Evolutionary conservation across 2,113 vertebrate species (phyloP).

Genomic region (Bothrops jararaca): DNA sequence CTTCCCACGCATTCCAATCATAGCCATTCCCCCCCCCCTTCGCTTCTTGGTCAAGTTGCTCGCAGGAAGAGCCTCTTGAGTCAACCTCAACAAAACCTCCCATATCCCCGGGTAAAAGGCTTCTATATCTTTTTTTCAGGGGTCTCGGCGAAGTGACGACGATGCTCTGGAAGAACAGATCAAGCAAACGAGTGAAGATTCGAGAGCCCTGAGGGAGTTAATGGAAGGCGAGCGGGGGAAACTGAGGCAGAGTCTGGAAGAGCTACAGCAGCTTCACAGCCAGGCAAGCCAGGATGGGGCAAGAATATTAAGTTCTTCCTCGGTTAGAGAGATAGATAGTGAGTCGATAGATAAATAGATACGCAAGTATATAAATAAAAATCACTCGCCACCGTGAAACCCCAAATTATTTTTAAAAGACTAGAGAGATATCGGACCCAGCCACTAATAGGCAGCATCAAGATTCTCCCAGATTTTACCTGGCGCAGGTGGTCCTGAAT

Average conservation of each 20-base stretch:
- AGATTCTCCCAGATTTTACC: too few species aligned
- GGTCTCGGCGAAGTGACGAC: conserved; percentile 87
- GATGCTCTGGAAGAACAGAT: conserved; percentile 94
- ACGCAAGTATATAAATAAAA: too few species aligned
- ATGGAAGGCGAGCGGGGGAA: conserved; percentile 87
- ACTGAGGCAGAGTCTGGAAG: conserved; percentile 79
- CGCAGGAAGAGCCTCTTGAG: not conserved
- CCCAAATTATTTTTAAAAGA: too few species aligned
- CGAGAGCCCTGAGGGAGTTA: conserved; percentile 82
- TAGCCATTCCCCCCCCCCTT: too few species aligned
- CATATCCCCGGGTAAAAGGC: not conserved
- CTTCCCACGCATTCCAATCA: too few species aligned
- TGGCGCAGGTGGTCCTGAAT: too few species aligned
- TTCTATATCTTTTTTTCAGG: conserved; percentile 66
- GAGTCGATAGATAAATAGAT: too few species aligned
- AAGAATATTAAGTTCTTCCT: not conserved
- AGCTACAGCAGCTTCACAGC: conserved; percentile 87
- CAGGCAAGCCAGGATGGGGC: conserved; percentile 74
- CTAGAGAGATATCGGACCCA: too few species aligned
- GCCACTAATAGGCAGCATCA: too few species aligned
- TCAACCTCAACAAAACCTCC: not conserved
- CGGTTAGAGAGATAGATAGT: too few species aligned
- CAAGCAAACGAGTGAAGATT: conserved; percentile 89
- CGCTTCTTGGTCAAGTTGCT: too few species aligned
- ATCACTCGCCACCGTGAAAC: too few species aligned